Evolutionary conservation across 2,888 invertebrate genomes (phyloP).

Genomic region (Pandemis cinnamomeana): DNA sequence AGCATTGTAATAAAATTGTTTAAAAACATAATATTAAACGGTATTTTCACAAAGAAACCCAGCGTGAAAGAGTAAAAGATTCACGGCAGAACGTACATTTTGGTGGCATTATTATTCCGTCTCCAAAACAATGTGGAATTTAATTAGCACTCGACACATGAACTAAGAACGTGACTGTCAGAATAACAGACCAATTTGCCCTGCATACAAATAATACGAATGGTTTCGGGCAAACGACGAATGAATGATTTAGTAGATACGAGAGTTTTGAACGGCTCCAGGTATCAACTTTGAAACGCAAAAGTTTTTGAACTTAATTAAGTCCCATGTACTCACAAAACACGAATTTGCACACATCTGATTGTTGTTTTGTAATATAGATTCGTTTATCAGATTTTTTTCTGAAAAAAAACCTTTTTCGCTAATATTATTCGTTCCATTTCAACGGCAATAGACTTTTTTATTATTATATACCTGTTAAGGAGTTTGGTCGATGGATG

Average conservation of each 20-base stretch:
- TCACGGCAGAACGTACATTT: not conserved
- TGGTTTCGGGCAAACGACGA: not conserved
- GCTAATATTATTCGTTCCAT: no score
- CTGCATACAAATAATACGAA: conserved; percentile 33
- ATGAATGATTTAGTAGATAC: not conserved
- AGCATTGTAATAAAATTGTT: no score
- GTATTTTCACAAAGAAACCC: not conserved
- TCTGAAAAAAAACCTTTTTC: no score
- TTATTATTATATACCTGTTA: no score
- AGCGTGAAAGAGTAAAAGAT: not conserved
- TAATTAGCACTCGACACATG: conserved; percentile 35
- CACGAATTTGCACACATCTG: no score
- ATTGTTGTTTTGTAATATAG: no score
- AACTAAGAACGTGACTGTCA: conserved; percentile 31
- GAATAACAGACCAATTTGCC: conserved; percentile 35
- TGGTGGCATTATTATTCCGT: conserved; percentile 16
- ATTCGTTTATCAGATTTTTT: no score
- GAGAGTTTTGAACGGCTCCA: not conserved
- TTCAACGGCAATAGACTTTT: no score
- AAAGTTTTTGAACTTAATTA: not conserved
- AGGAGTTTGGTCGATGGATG: no score
- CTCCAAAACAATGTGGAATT: conserved; percentile 32
- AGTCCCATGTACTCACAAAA: no score
- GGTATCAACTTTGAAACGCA: not conserved
- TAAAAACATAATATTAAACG: no score